These are phyloP conservation scores for Sitophilus oryzae DNA, from an alignment of 1,140 invertebrate species.

Conservation along the genomic window DNA sequence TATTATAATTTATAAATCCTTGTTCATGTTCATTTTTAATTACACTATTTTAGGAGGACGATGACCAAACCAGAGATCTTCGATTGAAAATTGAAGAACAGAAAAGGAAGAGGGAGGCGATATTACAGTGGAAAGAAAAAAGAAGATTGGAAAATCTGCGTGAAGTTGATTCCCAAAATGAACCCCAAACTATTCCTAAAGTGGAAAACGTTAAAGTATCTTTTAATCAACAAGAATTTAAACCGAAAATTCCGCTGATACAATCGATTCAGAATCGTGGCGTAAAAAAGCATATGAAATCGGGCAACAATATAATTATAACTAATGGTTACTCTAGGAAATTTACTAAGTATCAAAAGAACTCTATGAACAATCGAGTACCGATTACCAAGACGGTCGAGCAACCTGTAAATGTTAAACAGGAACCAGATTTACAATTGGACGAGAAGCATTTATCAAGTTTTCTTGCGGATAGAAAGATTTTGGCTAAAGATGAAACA, in stretches of 20 bases:
- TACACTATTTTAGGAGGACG: slow-evolving; percentile 42
- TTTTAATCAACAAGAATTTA: neutral
- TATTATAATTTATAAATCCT: no score
- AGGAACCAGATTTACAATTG: neutral
- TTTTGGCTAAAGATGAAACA: slow-evolving; percentile 44
- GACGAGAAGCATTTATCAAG: slow-evolving; percentile 25
- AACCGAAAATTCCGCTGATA: no score
- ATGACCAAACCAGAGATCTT: slow-evolving; percentile 58
- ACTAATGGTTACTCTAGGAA: slow-evolving; percentile 2
- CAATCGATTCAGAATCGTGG: no score
- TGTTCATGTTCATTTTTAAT: slow-evolving; percentile 1
- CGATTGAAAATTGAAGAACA: slow-evolving; percentile 61
- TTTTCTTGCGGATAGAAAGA: slow-evolving; percentile 42
- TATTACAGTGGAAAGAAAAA: slow-evolving; percentile 57
- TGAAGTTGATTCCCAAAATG: neutral
- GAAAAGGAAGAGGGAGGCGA: slow-evolving; percentile 53
- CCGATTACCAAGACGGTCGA: neutral
- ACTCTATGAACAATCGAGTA: neutral
- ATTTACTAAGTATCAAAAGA: neutral
- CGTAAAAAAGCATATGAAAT: neutral
- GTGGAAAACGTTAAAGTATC: neutral
- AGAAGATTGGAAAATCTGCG: slow-evolving; percentile 39
- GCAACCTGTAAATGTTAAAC: neutral
- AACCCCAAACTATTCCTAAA: neutral
- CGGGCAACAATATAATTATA: neutral